Evolutionary conservation across 1,140 invertebrate species (phyloP).

Genomic region (Bacillus rossius): DNA sequence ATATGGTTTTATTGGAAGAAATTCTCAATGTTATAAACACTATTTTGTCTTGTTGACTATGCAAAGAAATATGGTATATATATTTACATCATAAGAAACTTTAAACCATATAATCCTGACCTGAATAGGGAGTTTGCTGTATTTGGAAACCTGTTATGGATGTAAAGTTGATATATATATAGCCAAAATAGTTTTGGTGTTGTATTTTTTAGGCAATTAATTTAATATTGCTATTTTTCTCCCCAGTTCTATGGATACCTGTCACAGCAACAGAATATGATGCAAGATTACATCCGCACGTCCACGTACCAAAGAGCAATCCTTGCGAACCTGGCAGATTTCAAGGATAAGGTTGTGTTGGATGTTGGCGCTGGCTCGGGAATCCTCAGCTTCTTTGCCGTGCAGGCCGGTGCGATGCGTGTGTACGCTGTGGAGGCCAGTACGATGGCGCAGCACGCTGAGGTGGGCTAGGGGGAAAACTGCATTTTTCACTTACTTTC

Average conservation of each 20-base stretch:
- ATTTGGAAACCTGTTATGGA: neutral
- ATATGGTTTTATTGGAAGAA: too few species aligned
- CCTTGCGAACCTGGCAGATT: slow-evolving; percentile 88
- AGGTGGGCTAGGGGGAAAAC: too few species aligned
- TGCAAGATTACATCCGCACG: slow-evolving; percentile 98
- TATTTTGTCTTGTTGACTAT: too few species aligned
- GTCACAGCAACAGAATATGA: slow-evolving; percentile 99
- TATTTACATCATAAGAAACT: too few species aligned
- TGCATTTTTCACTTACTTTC: too few species aligned
- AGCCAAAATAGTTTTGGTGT: too few species aligned
- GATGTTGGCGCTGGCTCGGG: slow-evolving; percentile 97
- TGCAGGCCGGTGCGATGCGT: slow-evolving; percentile 93
- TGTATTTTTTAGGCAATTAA: too few species aligned
- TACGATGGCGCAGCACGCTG: slow-evolving; percentile 96
- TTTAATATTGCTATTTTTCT: too few species aligned
- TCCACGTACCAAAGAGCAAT: slow-evolving; percentile 98
- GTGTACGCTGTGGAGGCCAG: slow-evolving; percentile 99
- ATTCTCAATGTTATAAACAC: too few species aligned
- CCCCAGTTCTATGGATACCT: slow-evolving; percentile 97
- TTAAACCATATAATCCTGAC: too few species aligned
- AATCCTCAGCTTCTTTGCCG: slow-evolving; percentile 97
- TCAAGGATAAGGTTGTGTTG: slow-evolving; percentile 86
- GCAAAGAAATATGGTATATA: too few species aligned
- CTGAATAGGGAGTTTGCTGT: too few species aligned
- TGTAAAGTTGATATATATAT: neutral